Base-by-base conservation (phyloP, 2,113 vertebrate species). In the Thalassarche chlororhynchos region DNA sequence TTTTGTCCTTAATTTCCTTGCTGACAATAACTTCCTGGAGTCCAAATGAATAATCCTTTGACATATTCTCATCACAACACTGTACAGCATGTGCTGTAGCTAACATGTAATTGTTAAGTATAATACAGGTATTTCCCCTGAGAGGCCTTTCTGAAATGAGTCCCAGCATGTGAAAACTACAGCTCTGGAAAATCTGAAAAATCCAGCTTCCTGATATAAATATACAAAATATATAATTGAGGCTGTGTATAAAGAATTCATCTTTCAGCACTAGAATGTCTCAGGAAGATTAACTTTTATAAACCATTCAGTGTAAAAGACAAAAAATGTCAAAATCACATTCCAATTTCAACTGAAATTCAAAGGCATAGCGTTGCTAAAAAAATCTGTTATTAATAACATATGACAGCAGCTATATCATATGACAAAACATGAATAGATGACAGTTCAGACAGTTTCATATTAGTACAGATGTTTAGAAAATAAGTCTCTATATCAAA, bases 401-500 rank as follows among this genome's bases (percentile, higher is more conserved):
- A n/a, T 46, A 28, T 80, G 87, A 90, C 10, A 44, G 90, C 52
- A 87, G 62, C 34, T 87, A 47, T 77, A 76, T 95, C 70, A 65
- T 90, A 61, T 91, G 62, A 88, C 65, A 87, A 96, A 93, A 89
- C 66, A 66, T 19, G 70, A 90, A 71, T 52, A 90, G 36, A 87
- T 75, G 61, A 80, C 9, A 40, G 78, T 75, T 85, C 57, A 72
- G 70, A 83, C 38, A 20, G 24, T 79, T 91, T 91, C 47, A 52
- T 85, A 61, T 94, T 91, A 96, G 62, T 58, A 54, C 11, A 71
- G 40, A 93, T 87, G 61, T 92, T 93, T 97, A 84, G 78, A 93
- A 91, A 95, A 93, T 87, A 95, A 83, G 44, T 69, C 52, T 90
- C 51, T 57, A 52, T 91, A 96, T 95, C 87, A 90, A 95, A 88